These are phyloP conservation scores for Alosa sapidissima DNA, from an alignment of 2,797 vertebrate genomes.

Conservation along the genomic window DNA sequence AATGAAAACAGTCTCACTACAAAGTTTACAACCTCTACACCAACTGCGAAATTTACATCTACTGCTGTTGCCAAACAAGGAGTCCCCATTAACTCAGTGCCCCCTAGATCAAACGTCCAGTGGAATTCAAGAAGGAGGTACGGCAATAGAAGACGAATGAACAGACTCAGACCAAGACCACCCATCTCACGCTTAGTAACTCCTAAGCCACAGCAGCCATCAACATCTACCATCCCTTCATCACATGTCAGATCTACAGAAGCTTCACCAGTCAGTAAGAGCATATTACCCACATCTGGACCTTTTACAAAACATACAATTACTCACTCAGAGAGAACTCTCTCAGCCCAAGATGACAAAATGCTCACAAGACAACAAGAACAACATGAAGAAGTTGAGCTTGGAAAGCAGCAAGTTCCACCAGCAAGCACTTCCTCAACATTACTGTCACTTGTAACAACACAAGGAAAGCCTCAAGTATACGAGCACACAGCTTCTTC, in stretches of 20 bases:
- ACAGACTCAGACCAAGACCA: slow-evolving; percentile 64
- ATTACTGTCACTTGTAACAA: slow-evolving; percentile 25
- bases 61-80: slow-evolving; percentile 28
- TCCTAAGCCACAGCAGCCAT: slow-evolving; percentile 37
- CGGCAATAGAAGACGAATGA: slow-evolving; percentile 67
- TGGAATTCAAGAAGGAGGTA: slow-evolving; percentile 64
- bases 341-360: background rate
- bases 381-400: background rate
- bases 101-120: slow-evolving; percentile 30
- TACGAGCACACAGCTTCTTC: slow-evolving; percentile 31
- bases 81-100: slow-evolving; percentile 14
- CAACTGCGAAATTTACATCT: slow-evolving; percentile 19
- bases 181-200: slow-evolving; percentile 32
- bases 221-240: slow-evolving; percentile 25
- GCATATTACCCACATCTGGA: background rate
- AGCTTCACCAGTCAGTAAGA: slow-evolving; percentile 23
- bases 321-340: background rate
- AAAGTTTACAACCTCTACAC: background rate
- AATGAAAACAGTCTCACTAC: background rate
- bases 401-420: background rate
- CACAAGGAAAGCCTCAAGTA: slow-evolving; percentile 28
- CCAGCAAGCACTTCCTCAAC: slow-evolving; percentile 32
- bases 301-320: background rate
- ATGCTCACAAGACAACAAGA: background rate
- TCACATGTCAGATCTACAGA: background rate